Conservation (phyloP, 2,888 invertebrate genomes). For the Parapristionchus giblindavisi region DNA sequence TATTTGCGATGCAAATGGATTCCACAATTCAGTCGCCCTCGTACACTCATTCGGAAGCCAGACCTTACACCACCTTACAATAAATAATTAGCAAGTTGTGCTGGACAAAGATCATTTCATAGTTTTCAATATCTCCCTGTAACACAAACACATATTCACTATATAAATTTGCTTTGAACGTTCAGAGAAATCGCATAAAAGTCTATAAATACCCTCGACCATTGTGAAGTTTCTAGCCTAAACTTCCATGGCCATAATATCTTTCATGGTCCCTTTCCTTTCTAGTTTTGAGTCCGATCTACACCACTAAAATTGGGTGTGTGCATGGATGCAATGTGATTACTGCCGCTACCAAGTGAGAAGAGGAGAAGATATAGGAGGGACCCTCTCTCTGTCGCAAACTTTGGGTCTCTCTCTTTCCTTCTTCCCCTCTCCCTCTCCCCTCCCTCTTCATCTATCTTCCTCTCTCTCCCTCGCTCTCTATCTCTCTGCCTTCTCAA, state of each 20-base stretch:
- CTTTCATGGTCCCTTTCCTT: background rate
- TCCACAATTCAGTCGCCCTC: too few relatives aligned
- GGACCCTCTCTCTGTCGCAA: background rate
- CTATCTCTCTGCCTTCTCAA: background rate
- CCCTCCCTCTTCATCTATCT: background rate
- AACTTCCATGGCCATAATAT: background rate
- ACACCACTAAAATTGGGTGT: conserved; percentile 21
- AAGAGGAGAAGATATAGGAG: conserved; percentile 7
- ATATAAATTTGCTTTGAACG: too few relatives aligned
- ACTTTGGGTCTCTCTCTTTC: background rate
- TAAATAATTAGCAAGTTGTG: too few relatives aligned
- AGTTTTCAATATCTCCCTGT: too few relatives aligned
- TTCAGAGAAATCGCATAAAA: too few relatives aligned
- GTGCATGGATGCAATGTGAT: conserved; percentile 5
- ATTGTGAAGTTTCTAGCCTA: too few relatives aligned
- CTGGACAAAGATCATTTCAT: too few relatives aligned
- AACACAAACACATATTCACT: too few relatives aligned
- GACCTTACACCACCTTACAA: too few relatives aligned
- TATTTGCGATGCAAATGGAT: too few relatives aligned
- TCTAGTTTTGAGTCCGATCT: background rate
- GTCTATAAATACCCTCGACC: too few relatives aligned
- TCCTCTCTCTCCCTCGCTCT: conserved; percentile 12
- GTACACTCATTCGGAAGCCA: too few relatives aligned
- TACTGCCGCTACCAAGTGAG: conserved; percentile 18
- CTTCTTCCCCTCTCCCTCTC: background rate